Base-by-base conservation (phyloP, 2,888 invertebrate genomes). In the Anthophora plumipes region DNA sequence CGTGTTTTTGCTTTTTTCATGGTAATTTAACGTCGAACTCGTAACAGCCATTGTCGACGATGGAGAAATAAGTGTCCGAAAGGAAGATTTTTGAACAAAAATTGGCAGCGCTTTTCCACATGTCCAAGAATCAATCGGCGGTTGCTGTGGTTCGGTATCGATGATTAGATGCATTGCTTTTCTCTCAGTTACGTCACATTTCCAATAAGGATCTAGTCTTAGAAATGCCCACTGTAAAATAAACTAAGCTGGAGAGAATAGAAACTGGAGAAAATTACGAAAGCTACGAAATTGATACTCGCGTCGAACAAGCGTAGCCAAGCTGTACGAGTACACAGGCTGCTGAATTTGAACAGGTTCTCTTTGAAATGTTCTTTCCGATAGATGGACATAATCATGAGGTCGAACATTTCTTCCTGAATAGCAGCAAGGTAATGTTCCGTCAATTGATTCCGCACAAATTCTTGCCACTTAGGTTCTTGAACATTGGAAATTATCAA, bases 381-480 rank as follows among this genome's bases (percentile, higher is more conserved):
- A 61, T 82, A 59, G 7, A 20, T 41, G 12, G 70, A 63, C 43
- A 78, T 64, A 0, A 43, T 46, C 5, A 82, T 82, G 1, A 25
- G 17, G 8, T 67, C 67, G 12, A 89, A 12, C 14, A 89, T 88
- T 46, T 89, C 84, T 8, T 88, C 81, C 37, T 85, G 84, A 37
- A 89, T 77, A 9, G 55, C 75, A 67, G 61, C 81, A 37, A 88
- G 48, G 1, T 76, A 43, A 31, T 76, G 70, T 39, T 77, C 81
- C 3, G 14, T 50, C 17, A 25, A 25, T 46, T 89, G 87, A 14
- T 83, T 80, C 1, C 72, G n/a, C 20, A 48, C 8, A 52, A 87
- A 78, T 25, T 84, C 79, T 9, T 70, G 71, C 86, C 85, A 86
- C n/a, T 87, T 88, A 2, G 14, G 1, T 20, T 76, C 59, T 1